Percentiles rank a stretch among this genome's conserved stretches.
These are phyloP conservation scores for Collichthys lucidus DNA, from an alignment of 2,113 vertebrate species.

Conservation along the genomic window DNA sequence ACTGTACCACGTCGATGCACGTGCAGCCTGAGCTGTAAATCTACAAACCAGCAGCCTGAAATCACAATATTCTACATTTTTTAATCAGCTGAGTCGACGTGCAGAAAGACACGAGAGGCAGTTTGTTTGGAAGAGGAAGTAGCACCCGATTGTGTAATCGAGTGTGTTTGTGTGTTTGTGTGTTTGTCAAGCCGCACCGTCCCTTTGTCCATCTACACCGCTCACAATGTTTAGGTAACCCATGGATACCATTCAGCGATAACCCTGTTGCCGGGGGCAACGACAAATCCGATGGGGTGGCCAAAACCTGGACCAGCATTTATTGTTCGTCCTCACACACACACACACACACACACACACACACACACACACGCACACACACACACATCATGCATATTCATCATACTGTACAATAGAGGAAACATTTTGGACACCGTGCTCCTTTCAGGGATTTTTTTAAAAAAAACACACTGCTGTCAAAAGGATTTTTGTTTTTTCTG, in stretches of 20 bases:
- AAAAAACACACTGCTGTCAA: no score
- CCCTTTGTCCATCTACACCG: constrained; percentile 24
- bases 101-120: not conserved
- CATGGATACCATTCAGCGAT: constrained; percentile 49
- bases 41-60: no score
- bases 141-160: not conserved
- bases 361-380: not conserved
- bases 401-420: not conserved
- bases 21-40: no score
- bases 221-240: constrained; percentile 61
- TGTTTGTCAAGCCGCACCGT: not conserved
- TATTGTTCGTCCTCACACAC: constrained; percentile 7
- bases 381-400: constrained; percentile 21
- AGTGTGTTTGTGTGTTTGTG: not conserved
- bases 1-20: no score
- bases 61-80: not conserved
- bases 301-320: constrained; percentile 26
- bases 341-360: not conserved
- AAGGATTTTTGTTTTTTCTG: no score
- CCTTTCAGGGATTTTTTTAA: constrained; percentile 25
- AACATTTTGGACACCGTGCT: not conserved
- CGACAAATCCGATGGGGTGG: constrained; percentile 41
- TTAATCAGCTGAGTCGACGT: not conserved
- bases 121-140: not conserved
- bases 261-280: constrained; percentile 67